Base-by-base conservation (phyloP, 2,113 vertebrate species). In the Thomomys bottae region DNA sequence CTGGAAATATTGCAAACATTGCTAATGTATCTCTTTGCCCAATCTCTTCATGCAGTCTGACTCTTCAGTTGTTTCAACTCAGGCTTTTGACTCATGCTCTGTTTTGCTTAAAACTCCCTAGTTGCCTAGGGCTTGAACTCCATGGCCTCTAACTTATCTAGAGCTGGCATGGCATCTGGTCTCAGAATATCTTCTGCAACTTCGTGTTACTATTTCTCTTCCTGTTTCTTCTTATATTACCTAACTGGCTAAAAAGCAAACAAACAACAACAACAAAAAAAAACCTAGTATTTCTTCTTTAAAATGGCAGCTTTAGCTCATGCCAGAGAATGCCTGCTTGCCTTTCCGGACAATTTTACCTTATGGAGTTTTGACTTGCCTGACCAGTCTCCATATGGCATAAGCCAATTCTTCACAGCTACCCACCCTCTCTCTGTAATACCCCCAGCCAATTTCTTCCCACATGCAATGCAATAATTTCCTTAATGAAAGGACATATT, bases 151-250 rank as follows among this genome's bases (percentile, higher is more conserved):
- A 10, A 6, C 42, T 12, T 34, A n/a, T 17, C 34, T 15, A 73
- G 89, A 73, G 71, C 54, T 49, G n/a, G 61, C 18, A 59, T 49
- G n/a, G 61, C 18, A 59, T 45, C 75, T 90, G 40, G 23, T 28
- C 21, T 85, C 38, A 24, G 72, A 10, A 64, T 45, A 36, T 2
- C 57, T 88, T 90, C 78, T 83, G 12, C 61, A 59, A 54, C 36
- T 63, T 59, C 67, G 30, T 68, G 40, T 82, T 54, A 42, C 42
- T 80, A 38, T 93, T 87, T 80, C 59, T 82, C 5, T 94, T 84
- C 30, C n/a, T 54, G 28, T 63, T 18, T n/a, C n/a, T 24, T 86
- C 17, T 32, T 72, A 42, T 11, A 78, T 38, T 59, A 75, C 54
- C 72, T 80, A 70, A 34, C 5, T 92, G n/a, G 28, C 12, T 81